Evolutionary conservation across 2,888 invertebrate species (phyloP).

Genomic region (Panzeria rudis): DNA sequence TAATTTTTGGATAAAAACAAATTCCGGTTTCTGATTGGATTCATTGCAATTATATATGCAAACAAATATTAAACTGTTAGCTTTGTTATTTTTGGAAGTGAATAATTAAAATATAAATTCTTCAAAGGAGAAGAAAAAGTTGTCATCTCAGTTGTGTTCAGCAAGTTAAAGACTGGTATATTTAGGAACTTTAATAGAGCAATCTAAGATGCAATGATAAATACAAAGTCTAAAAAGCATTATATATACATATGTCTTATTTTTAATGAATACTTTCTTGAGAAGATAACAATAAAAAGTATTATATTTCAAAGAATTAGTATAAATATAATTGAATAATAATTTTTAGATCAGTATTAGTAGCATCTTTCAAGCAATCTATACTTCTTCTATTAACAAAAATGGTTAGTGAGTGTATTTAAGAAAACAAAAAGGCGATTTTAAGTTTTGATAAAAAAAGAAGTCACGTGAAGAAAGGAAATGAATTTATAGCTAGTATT

Average conservation of each 20-base stretch:
- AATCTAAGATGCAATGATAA: slow-evolving; percentile 5
- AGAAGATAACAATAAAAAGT: background rate
- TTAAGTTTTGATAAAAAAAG: slow-evolving; percentile 55
- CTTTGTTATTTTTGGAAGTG: background rate
- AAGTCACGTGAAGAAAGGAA: background rate
- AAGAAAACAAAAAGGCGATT: too few species aligned
- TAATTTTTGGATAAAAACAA: slow-evolving; percentile 12
- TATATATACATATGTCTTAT: too few species aligned
- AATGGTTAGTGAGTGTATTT: slow-evolving; percentile 70
- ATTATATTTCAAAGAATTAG: background rate
- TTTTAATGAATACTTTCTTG: background rate
- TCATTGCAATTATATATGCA: slow-evolving; percentile 47
- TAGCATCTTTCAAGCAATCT: slow-evolving; percentile 73
- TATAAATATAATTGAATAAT: slow-evolving; percentile 52
- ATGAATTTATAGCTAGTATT: too few species aligned
- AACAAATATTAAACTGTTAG: slow-evolving; percentile 8
- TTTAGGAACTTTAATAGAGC: slow-evolving; percentile 27
- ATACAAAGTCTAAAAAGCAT: background rate
- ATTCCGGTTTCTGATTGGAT: slow-evolving; percentile 50
- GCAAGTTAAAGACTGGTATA: background rate
- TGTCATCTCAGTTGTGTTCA: background rate
- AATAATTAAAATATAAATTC: too few species aligned
- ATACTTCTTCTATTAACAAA: slow-evolving; percentile 29
- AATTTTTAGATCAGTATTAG: slow-evolving; percentile 72
- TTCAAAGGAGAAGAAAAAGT: slow-evolving; percentile 38